Percentiles rank a stretch among this genome's conserved stretches.
phyloP scores from a whole-genome alignment of 1,140 invertebrate species.

The Drosophila pseudoobscura region DNA sequence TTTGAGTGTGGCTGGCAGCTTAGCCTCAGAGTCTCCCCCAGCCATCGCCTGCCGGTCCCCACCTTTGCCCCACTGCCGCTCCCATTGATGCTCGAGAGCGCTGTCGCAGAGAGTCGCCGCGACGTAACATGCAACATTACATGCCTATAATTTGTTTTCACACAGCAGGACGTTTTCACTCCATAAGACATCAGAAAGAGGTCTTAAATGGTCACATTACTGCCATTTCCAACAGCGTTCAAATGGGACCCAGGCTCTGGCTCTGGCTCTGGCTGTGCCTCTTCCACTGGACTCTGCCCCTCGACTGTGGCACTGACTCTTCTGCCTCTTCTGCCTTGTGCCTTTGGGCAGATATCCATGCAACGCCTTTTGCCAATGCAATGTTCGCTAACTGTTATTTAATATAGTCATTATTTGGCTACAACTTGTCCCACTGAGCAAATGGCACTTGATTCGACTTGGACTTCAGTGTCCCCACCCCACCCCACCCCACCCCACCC shows the following conservation, averaged over 20 bases:
- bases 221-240: constrained; percentile 79
- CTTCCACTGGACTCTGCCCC: constrained; percentile 11
- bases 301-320: background rate
- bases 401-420: constrained; percentile 67
- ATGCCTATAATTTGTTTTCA: constrained; percentile 83
- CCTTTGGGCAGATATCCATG: constrained; percentile 51
- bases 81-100: constrained; percentile 38
- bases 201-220: constrained; percentile 83
- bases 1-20: constrained; percentile 67
- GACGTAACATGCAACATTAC: constrained; percentile 82
- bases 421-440: constrained; percentile 57
- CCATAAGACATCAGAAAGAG: constrained; percentile 83
- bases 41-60: constrained; percentile 1
- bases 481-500: constrained; percentile 6
- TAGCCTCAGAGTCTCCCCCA: constrained; percentile 29
- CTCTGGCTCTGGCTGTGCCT: constrained; percentile 14
- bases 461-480: too few relatives aligned
- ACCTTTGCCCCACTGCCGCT: constrained; percentile 10
- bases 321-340: constrained; percentile 15
- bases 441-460: constrained; percentile 35
- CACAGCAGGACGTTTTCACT: constrained; percentile 83
- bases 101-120: constrained; percentile 25
- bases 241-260: constrained; percentile 63
- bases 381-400: constrained; percentile 66
- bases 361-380: constrained; percentile 45